These are phyloP conservation scores for Chrysina gloriosa DNA, from an alignment of 2,888 invertebrate genomes.

Conservation along the genomic window DNA sequence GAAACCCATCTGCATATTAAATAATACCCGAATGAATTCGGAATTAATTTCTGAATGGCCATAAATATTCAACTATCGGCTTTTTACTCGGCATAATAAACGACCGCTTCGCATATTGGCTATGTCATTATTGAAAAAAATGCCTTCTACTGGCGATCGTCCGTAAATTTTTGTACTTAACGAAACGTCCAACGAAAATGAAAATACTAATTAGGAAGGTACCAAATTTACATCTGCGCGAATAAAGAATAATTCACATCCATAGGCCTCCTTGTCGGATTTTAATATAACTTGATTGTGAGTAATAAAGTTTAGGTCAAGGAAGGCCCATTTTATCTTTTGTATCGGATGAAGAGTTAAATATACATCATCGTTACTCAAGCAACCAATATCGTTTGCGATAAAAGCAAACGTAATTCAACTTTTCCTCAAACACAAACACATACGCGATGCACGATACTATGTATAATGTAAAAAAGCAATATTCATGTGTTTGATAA, in stretches of 20 bases:
- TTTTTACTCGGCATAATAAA: background rate
- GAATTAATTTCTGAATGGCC: constrained; percentile 2
- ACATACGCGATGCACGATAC: background rate
- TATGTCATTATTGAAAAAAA: background rate
- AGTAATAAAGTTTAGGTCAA: background rate
- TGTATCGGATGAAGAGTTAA: no score
- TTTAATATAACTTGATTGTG: background rate
- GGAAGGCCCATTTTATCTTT: background rate
- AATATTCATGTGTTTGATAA: no score
- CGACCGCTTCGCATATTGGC: background rate
- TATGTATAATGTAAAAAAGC: background rate
- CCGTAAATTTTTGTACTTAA: constrained; percentile 8
- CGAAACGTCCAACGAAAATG: background rate
- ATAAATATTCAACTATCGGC: background rate
- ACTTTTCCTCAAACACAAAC: background rate
- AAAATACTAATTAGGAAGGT: background rate
- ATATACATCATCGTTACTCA: no score
- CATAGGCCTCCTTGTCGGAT: background rate
- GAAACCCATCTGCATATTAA: background rate
- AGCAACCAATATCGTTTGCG: no score
- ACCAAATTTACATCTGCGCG: background rate
- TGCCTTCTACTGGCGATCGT: background rate
- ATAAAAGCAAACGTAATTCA: no score
- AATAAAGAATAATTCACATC: background rate
- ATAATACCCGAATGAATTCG: background rate